These are phyloP conservation scores for Sepioteuthis lessoniana DNA, from an alignment of 2,888 invertebrate genomes.

Conservation along the genomic window DNA sequence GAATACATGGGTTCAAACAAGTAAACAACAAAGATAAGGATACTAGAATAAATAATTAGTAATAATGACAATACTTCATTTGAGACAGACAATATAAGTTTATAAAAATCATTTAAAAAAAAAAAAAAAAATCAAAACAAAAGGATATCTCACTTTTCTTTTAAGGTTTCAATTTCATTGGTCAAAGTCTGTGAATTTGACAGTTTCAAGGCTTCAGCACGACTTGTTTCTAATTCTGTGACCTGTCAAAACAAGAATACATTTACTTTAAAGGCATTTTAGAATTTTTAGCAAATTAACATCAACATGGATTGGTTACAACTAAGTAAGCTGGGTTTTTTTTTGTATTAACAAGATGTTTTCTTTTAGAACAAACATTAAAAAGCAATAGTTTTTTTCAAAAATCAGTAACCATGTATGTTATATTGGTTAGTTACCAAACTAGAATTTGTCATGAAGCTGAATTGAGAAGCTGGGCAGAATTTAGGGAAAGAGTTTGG, in stretches of 20 bases:
- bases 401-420: no score
- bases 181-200: background rate
- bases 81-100: no score
- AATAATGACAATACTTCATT: background rate
- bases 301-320: background rate
- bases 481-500: no score
- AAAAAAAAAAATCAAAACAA: background rate
- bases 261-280: background rate
- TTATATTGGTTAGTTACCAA: no score
- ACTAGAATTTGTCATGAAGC: no score
- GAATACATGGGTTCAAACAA: background rate
- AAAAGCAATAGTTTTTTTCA: no score
- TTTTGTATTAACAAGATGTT: no score
- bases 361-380: no score
- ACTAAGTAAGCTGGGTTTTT: no score
- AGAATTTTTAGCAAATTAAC: background rate
- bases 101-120: no score
- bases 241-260: conserved; percentile 50
- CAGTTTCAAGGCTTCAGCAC: conserved; percentile 49
- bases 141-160: background rate
- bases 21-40: background rate
- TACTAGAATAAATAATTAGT: background rate
- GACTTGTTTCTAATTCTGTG: conserved; percentile 58
- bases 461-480: no score
- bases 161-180: background rate